Base-by-base conservation (phyloP, 2,888 invertebrate species). In the Archaeoteleia sp. region DNA sequence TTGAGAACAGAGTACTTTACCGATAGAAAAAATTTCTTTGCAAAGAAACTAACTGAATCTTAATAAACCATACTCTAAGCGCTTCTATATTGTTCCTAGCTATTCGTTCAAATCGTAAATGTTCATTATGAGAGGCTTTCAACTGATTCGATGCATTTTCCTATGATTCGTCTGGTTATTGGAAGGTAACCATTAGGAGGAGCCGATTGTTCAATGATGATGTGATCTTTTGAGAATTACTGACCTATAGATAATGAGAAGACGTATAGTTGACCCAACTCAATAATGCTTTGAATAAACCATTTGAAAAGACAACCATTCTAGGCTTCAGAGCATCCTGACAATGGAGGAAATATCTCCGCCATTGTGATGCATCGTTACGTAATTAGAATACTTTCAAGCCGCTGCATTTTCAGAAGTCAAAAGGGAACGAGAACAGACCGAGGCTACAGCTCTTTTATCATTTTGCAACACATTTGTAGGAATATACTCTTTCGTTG, bases 361-460 rank as follows among this genome's bases (percentile, higher is more conserved):
- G 34, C 53, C 53, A 54, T 54, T 54, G 34, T 39, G 39, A 14
- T 15, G 43, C 54, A 35, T 54, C 43, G 35, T 34, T 43, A 43
- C 43, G 54, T 54, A 54, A 54, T 54, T 54, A 54, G 35, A 54
- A 43, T 43, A 54, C 42, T 54, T 42, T 54, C 34, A 34, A 34
- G 23, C 34, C 10, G 27, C 27, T 42, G 42, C 54, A 54, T 54
- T 54, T 54, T 54, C 27, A 35, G 14, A 32, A 43, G 40, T 30
- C 30, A 7, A 27, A 32, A 32, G 13, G 32, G n/a, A 9, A 30
- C 46, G 15, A 8, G 2, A 12, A 12, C 9, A 12, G 10, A 32
- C 1, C 10, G 10, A 32, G 32, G 9, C 10, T 32, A 12, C 32
- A 32, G 10, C 32, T 12, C 32, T 30, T 45, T 45, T 45, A 25